Evolutionary conservation across 2,113 vertebrate species (phyloP).

Genomic region (Chloroceryle aenea): DNA sequence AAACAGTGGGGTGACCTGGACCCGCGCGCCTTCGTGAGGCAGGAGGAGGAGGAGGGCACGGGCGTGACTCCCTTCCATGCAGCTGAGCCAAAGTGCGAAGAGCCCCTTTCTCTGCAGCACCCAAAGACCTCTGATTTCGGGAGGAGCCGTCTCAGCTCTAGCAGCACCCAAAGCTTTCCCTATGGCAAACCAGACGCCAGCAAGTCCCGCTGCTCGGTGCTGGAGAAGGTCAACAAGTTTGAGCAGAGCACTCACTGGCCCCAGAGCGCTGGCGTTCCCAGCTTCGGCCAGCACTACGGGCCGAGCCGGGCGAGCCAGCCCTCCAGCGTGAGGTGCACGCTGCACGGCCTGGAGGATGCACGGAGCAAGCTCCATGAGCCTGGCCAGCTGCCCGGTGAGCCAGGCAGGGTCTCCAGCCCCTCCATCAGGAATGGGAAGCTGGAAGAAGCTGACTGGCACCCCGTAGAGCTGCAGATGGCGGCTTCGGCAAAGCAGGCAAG

Average conservation of each 20-base stretch:
- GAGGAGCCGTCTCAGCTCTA: slow-evolving; percentile 60
- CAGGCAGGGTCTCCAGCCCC: slow-evolving; percentile 14
- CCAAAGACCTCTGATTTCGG: slow-evolving; percentile 54
- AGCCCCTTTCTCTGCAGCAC: slow-evolving; percentile 74
- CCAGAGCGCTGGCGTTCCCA: slow-evolving; percentile 31
- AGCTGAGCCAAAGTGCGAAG: slow-evolving; percentile 74
- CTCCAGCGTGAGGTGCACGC: background rate
- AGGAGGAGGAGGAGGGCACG: slow-evolving; percentile 51
- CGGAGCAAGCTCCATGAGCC: slow-evolving; percentile 61
- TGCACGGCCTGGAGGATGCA: slow-evolving; percentile 76
- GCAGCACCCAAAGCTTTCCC: slow-evolving; percentile 44
- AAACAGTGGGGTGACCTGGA: slow-evolving; percentile 38
- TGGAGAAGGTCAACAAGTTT: slow-evolving; percentile 90
- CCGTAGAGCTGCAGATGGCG: background rate
- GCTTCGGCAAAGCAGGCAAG: slow-evolving; percentile 4
- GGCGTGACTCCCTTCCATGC: background rate
- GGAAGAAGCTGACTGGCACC: slow-evolving; percentile 51
- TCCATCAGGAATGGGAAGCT: slow-evolving; percentile 8
- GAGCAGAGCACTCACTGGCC: slow-evolving; percentile 81
- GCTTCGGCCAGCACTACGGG: slow-evolving; percentile 46
- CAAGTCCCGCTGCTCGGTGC: slow-evolving; percentile 81
- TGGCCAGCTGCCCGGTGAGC: background rate
- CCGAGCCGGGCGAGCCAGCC: slow-evolving; percentile 9
- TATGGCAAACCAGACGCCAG: slow-evolving; percentile 51
- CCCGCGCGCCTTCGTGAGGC: slow-evolving; percentile 34